Conservation (phyloP, 2,888 invertebrate species). For the Pogonocherus hispidulus region DNA sequence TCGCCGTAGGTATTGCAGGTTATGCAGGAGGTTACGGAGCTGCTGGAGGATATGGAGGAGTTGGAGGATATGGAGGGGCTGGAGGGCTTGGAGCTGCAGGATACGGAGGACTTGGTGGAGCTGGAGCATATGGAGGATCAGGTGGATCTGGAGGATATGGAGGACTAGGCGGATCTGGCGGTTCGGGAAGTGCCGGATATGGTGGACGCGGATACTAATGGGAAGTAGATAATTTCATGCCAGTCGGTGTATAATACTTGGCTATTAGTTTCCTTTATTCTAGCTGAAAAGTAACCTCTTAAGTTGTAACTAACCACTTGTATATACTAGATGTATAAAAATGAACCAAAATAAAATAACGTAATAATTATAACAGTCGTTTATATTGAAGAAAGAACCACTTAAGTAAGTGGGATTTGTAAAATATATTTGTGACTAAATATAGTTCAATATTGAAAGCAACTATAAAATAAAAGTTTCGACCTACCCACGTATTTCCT, state of each 20-base stretch:
- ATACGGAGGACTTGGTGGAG: not conserved
- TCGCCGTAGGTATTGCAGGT: conserved; percentile 9
- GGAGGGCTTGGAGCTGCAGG: not conserved
- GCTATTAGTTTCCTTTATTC: not conserved
- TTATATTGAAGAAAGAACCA: no score
- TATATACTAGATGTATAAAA: not conserved
- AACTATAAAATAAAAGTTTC: no score
- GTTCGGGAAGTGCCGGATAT: no score
- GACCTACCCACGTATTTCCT: no score
- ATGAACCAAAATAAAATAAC: not conserved
- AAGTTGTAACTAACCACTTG: not conserved
- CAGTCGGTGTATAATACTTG: not conserved
- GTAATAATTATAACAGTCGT: no score
- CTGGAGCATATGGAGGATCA: not conserved
- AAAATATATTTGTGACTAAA: no score
- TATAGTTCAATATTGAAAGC: no score
- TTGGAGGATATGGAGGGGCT: not conserved
- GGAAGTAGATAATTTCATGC: not conserved
- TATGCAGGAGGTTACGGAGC: conserved; percentile 11
- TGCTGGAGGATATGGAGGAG: not conserved
- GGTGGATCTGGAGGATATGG: not conserved
- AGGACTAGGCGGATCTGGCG: not conserved
- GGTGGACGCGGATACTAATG: not conserved
- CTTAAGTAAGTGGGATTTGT: no score
- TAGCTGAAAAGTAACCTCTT: not conserved